phyloP scores from a whole-genome alignment of 2,113 vertebrate species.

The Zapus hudsonius region DNA sequence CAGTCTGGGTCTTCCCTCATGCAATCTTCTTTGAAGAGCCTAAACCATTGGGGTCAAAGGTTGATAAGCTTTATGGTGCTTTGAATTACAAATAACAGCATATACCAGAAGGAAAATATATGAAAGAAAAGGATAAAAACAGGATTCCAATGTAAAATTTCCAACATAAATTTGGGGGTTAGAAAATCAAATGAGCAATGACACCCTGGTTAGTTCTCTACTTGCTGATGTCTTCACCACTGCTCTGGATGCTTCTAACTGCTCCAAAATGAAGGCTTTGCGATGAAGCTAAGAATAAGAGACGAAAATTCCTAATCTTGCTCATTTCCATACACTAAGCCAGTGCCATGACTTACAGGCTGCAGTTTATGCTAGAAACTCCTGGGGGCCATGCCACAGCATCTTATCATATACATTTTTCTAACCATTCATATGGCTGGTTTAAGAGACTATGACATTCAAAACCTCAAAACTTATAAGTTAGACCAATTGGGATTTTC shows the following conservation, averaged over 20 bases:
- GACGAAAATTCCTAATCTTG: not conserved
- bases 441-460: constrained; percentile 27
- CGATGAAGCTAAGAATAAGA: not conserved
- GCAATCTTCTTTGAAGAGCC: not conserved
- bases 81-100: constrained; percentile 24
- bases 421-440: not conserved
- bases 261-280: not conserved
- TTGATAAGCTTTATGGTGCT: not conserved
- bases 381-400: not conserved
- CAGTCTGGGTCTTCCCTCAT: not conserved
- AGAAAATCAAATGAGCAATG: not conserved
- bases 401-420: not conserved
- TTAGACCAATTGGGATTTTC: not conserved
- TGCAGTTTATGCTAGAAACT: no score
- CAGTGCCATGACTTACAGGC: not conserved
- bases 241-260: not conserved
- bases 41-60: not conserved
- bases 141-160: constrained; percentile 6
- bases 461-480: constrained; percentile 22
- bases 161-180: not conserved
- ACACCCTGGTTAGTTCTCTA: not conserved
- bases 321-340: not conserved
- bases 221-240: not conserved
- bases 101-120: not conserved
- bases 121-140: constrained; percentile 12